Conservation (phyloP, 2,113 vertebrate genomes). For the Rhinopomastus cyanomelas region DNA sequence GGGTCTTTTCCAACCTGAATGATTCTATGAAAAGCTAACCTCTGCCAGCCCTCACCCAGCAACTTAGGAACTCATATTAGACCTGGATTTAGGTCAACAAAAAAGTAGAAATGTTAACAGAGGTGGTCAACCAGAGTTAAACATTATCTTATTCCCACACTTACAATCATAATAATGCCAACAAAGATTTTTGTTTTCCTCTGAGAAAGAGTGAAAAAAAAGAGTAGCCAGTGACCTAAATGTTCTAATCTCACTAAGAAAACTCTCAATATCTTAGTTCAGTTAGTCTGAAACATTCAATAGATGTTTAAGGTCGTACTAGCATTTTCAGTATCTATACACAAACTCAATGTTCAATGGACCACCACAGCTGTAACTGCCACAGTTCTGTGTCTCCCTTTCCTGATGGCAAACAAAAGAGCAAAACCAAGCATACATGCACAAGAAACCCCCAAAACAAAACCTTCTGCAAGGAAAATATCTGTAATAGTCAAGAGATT, state of each 20-base stretch:
- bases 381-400: neutral
- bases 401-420: neutral
- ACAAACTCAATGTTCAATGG: neutral
- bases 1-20: too few species aligned
- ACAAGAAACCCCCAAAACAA: neutral
- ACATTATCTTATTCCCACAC: neutral
- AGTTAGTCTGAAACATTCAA: neutral
- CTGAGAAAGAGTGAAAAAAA: neutral
- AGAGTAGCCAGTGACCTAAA: neutral
- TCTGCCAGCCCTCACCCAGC: neutral
- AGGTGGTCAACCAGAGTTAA: neutral
- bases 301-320: neutral
- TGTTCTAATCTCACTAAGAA: neutral
- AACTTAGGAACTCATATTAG: neutral
- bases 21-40: neutral
- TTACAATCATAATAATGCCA: neutral
- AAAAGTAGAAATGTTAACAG: neutral
- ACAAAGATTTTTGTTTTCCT: neutral
- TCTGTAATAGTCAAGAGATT: neutral
- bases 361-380: neutral
- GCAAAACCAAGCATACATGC: too few species aligned
- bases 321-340: neutral
- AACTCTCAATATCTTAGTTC: neutral
- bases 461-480: neutral
- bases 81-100: neutral